Percentiles rank a stretch among this genome's conserved stretches.
Evolutionary conservation across 2,797 vertebrate genomes (phyloP).

Genomic region (Sus cebifrons): DNA sequence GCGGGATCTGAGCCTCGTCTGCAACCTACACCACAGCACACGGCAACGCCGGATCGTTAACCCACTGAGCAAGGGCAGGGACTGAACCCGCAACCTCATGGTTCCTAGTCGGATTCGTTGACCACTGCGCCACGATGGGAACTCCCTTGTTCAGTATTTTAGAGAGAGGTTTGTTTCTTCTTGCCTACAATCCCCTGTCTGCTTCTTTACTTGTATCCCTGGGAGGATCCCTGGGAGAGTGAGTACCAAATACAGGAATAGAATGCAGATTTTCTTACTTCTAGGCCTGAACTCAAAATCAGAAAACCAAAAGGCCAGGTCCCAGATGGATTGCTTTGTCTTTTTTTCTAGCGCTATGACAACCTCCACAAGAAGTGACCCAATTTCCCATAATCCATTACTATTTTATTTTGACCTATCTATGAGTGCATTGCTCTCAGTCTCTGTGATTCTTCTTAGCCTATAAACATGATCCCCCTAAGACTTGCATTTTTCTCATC

Average conservation of each 20-base stretch:
- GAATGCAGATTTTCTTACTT: slow-evolving; percentile 62
- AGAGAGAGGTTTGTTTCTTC: slow-evolving; percentile 37
- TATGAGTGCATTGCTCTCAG: background rate
- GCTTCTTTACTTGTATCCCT: background rate
- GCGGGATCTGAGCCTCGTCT: no score
- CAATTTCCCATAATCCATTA: slow-evolving; percentile 39
- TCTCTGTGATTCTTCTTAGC: slow-evolving; percentile 16
- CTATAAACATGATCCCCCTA: background rate
- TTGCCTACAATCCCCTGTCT: background rate
- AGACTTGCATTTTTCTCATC: background rate
- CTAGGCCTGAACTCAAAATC: slow-evolving; percentile 29
- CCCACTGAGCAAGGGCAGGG: no score
- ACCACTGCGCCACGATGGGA: no score
- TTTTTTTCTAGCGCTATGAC: slow-evolving; percentile 4
- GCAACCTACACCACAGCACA: no score
- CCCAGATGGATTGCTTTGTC: slow-evolving; percentile 26
- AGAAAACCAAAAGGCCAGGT: slow-evolving; percentile 65
- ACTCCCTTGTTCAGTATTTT: background rate
- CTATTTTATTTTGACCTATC: slow-evolving; percentile 27
- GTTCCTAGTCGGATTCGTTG: no score
- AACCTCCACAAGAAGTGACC: slow-evolving; percentile 39
- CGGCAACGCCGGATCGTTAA: no score
- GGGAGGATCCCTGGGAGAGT: background rate
- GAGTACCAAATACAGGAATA: background rate
- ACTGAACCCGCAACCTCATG: no score